A percentile compares a stretch with the other conserved stretches of the same genome.
Evolutionary conservation across 53 echinoderm and acorn worm species (phyloP).

Genomic region (Pentamera pediparva): DNA sequence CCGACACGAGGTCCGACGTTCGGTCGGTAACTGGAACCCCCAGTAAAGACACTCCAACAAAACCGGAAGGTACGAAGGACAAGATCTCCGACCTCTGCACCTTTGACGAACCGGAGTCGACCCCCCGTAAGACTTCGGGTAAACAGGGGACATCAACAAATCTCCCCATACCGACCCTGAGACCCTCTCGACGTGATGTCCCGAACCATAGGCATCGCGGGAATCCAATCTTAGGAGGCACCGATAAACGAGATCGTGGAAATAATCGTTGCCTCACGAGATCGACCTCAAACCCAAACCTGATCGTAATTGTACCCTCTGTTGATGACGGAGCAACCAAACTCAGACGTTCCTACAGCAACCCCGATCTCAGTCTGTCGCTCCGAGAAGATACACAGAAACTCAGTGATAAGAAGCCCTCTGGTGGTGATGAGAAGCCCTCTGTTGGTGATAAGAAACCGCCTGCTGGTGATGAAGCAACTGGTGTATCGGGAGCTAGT

Average conservation of each 20-base stretch:
- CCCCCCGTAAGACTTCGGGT: background rate
- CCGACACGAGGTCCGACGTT: background rate
- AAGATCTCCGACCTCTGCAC: no score
- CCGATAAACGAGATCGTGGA: background rate
- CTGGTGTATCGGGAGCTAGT: no score
- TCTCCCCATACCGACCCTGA: background rate
- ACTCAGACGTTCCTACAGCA: background rate
- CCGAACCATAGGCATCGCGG: background rate
- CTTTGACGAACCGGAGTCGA: background rate
- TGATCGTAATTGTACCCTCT: conserved; percentile 6
- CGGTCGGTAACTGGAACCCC: background rate
- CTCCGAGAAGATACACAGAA: background rate
- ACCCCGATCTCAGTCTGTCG: background rate
- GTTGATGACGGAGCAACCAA: background rate
- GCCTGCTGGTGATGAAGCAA: no score
- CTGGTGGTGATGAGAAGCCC: no score
- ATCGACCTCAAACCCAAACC: conserved; percentile 1
- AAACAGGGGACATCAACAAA: background rate
- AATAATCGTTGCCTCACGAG: background rate
- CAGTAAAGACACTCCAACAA: background rate
- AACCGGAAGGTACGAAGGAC: background rate
- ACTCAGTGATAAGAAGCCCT: background rate
- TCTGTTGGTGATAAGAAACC: no score
- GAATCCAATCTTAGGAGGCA: background rate
- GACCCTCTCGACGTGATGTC: background rate